Base-by-base conservation (phyloP, 1,140 invertebrate genomes). In the Marisa cornuarietis region DNA sequence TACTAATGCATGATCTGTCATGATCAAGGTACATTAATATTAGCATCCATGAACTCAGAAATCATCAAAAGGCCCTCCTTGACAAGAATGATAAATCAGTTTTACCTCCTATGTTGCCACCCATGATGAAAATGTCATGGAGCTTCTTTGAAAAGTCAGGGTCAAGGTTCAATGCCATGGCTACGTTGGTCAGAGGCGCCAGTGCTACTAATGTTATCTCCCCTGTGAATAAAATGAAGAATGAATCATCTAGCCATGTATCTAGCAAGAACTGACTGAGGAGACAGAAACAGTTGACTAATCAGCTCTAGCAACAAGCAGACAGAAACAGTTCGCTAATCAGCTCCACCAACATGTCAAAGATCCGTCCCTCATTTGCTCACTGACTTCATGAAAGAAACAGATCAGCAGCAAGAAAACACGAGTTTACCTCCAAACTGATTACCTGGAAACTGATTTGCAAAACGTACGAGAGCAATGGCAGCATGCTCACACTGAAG, bases 121-220 rank as follows among this genome's bases (percentile, higher is more conserved):
- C 95, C 95, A 96, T 96, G 9, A 95, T 92, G 83, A 92, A 94
- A 79, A 95, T 90, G 66, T 93, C 92, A 84, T 94, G 93, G 0
- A 95, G 89, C 63, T 92, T 91, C 3, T 91, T 80, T 0, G 92
- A 88, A 87, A 96, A 94, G 24, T 92, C 82, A 6, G 93, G 92
- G 84, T 94, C 94, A 83, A 95, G 91, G 84, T 93, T 93, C 16
- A 94, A 92, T 9, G 95, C 93, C 74, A 95, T 85, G 14, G 95
- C 95, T 68, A 95, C 88, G 86, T 96, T 96, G 4, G 95, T 96
- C 49, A 96, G 88, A 0, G 95, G 95, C 2, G 93, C 95, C 49
- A 96, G 84, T 81, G 93, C 93, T 63, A 96, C 90, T 13, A 96
- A 74, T 4, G 85, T 87, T 42, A 89, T 62, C 52, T 90, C 85